Evolutionary conservation across 2,797 vertebrate genomes (phyloP).

Genomic region (Pachyuromys duprasi): DNA sequence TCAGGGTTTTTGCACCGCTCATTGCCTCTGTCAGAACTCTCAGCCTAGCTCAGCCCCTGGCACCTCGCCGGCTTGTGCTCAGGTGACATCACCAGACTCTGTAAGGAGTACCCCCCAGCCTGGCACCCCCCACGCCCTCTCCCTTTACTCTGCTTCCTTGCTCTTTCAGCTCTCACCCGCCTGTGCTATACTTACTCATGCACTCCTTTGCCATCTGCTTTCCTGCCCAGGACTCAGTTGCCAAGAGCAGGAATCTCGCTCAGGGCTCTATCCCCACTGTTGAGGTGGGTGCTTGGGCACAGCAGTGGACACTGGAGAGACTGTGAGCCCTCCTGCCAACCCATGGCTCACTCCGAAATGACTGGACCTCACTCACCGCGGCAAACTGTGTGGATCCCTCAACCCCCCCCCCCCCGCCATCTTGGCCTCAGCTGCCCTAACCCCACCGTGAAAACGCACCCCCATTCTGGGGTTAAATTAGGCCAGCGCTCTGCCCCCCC

Average conservation of each 20-base stretch:
- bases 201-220: not conserved
- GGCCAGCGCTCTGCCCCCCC: not conserved
- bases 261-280: not conserved
- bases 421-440: not conserved
- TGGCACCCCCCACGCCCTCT: fast-evolving
- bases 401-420: not conserved
- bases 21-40: not conserved
- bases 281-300: not conserved
- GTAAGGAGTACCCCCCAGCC: too few species aligned
- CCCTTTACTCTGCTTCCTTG: not conserved
- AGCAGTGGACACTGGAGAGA: not conserved
- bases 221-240: not conserved
- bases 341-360: not conserved
- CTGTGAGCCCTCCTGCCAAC: not conserved
- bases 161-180: not conserved
- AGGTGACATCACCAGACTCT: not conserved
- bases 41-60: not conserved
- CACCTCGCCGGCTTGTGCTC: not conserved
- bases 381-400: not conserved
- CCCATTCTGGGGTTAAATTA: not conserved
- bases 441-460: not conserved
- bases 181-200: not conserved
- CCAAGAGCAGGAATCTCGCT: not conserved
- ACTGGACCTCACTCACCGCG: not conserved
- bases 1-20: not conserved